phyloP scores from a whole-genome alignment of 2,888 invertebrate genomes.

The Aphidoletes aphidimyza region DNA sequence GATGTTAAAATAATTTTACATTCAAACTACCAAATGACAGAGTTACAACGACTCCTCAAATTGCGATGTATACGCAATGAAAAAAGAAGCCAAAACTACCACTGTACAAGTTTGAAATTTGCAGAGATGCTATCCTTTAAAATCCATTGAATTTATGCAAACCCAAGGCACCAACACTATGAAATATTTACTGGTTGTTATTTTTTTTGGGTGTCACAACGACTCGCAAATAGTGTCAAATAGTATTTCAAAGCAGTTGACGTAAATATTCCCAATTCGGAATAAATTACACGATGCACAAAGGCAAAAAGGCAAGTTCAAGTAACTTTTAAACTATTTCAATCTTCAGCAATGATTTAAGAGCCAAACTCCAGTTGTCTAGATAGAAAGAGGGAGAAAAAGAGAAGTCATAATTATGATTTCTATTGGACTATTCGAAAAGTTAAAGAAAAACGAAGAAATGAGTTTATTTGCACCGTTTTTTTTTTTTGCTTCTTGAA shows the following conservation, averaged over 20 bases:
- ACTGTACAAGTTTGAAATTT: too few relatives aligned
- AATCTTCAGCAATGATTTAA: neutral
- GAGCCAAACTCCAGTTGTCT: neutral
- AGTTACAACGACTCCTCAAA: too few relatives aligned
- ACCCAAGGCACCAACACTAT: too few relatives aligned
- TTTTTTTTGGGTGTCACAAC: too few relatives aligned
- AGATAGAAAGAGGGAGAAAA: too few relatives aligned
- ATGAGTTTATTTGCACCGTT: neutral
- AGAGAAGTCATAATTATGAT: conserved; percentile 19
- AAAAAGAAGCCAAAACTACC: too few relatives aligned
- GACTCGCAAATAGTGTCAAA: neutral
- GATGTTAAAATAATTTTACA: neutral
- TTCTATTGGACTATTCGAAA: conserved; percentile 4
- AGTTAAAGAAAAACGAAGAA: neutral
- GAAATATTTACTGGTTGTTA: too few relatives aligned
- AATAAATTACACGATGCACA: neutral
- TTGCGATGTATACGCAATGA: too few relatives aligned
- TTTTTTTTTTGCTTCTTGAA: neutral
- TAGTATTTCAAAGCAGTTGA: neutral
- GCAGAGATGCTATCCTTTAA: too few relatives aligned
- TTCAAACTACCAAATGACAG: too few relatives aligned
- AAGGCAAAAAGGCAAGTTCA: neutral
- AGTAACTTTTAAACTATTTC: neutral
- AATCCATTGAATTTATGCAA: too few relatives aligned
- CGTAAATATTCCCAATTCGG: neutral